Evolutionary conservation across 2,113 vertebrate species (phyloP).

Genomic region (Atractosteus spatula): DNA sequence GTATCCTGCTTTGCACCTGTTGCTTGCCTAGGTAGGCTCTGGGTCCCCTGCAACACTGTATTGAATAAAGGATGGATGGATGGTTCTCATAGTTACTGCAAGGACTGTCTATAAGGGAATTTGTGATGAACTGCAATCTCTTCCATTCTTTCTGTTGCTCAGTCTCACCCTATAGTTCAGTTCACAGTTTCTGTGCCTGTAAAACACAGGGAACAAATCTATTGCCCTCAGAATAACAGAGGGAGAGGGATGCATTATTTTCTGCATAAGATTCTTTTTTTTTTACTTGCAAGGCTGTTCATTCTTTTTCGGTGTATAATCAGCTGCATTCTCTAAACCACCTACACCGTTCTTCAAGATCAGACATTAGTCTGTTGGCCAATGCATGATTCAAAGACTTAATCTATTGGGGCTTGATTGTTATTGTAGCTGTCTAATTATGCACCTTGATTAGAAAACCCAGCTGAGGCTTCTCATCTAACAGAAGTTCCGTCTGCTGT

Average conservation of each 20-base stretch:
- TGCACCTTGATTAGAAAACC: conserved; percentile 72
- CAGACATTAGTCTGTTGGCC: conserved; percentile 59
- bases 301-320: conserved; percentile 58
- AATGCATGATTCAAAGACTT: conserved; percentile 62
- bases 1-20: no score
- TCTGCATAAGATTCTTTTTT: conserved; percentile 61
- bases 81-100: no score
- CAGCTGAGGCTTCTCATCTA: conserved; percentile 56
- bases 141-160: no score
- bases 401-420: conserved; percentile 70
- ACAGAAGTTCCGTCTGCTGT: conserved; percentile 41
- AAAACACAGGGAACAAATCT: conserved; percentile 59
- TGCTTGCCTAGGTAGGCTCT: no score
- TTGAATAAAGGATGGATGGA: no score
- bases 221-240: conserved; percentile 47
- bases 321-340: conserved; percentile 74
- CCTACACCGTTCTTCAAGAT: conserved; percentile 75
- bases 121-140: no score
- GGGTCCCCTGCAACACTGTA: no score
- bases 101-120: no score
- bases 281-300: neutral
- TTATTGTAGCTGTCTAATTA: conserved; percentile 70
- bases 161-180: conserved; percentile 3
- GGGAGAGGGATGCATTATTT: conserved; percentile 66
- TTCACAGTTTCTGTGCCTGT: conserved; percentile 43